phyloP scores from a whole-genome alignment of 53 echinoderm and acorn worm genomes.

The Holothuria leucospilota region DNA sequence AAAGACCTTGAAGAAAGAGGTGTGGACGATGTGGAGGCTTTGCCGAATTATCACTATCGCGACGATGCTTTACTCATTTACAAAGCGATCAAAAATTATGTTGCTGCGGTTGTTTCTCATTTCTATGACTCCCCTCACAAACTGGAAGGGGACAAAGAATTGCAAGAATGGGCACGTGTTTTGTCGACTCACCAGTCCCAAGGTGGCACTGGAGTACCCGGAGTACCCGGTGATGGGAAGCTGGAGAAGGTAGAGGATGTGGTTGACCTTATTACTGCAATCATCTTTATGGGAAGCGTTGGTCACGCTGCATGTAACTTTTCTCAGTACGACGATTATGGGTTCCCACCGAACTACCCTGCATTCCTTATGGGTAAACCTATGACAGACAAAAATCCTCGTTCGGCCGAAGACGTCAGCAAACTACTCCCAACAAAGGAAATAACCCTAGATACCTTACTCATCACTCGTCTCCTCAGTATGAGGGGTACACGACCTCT shows the following conservation, averaged over 20 bases:
- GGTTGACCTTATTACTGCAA: slow-evolving; percentile 50
- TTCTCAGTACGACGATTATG: slow-evolving; percentile 80
- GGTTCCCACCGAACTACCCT: slow-evolving; percentile 77
- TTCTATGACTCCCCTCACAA: slow-evolving; percentile 24
- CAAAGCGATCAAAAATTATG: slow-evolving; percentile 61
- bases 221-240: slow-evolving; percentile 39
- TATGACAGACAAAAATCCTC: slow-evolving; percentile 62
- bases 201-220: slow-evolving; percentile 69
- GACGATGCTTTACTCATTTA: slow-evolving; percentile 77
- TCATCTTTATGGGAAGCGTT: slow-evolving; percentile 76
- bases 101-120: neutral
- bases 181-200: neutral
- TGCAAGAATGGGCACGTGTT: slow-evolving; percentile 54
- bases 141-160: slow-evolving; percentile 51
- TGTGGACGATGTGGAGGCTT: slow-evolving; percentile 66
- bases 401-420: slow-evolving; percentile 60
- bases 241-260: slow-evolving; percentile 61
- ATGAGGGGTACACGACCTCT: slow-evolving; percentile 81
- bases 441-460: slow-evolving; percentile 72
- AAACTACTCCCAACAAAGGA: slow-evolving; percentile 70
- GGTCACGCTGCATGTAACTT: slow-evolving; percentile 76
- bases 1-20: slow-evolving; percentile 74
- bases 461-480: slow-evolving; percentile 83
- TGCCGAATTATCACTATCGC: slow-evolving; percentile 83
- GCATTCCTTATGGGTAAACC: slow-evolving; percentile 56